Base-by-base conservation (phyloP, 2,113 vertebrate genomes). In the Cryptotis parvus region DNA sequence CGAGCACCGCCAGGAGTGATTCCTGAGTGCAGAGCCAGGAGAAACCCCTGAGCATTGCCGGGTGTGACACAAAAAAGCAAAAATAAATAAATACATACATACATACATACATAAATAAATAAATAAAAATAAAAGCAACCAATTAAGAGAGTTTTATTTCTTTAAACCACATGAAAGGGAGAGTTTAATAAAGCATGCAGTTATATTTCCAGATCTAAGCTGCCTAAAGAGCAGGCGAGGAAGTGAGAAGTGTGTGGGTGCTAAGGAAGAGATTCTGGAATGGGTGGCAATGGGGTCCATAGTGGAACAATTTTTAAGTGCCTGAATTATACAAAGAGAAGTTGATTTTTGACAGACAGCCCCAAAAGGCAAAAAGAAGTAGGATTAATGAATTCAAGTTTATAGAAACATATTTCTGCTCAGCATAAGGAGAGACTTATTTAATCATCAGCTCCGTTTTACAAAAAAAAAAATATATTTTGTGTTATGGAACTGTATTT, bases 401-500 rank as follows among this genome's bases (percentile, higher is more conserved):
- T 72, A 84, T 9, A 15, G 68, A 91, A 76, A 7, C 43, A 35
- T 72, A 86, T 78, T 83, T 95, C 80, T 88, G 3, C 22, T 63
- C 80, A 82, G 20, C 41, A 41, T 68, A 68, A 90, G 41, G 12
- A 73, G 80, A 84, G 18, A 31, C 27, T 14, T 45, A 79, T 61
- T 83, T 18, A 45, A 61, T 72, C 37, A 22, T 22, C 73, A 49
- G 49, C 33, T 83, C 49, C 66, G 9, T 87, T 81, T 84, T 86
- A 66, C 31, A 89, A 90, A 26, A 39, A 80, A 81, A 79, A 88
- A 35, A 39, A n/a, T n/a, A n/a, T n/a, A n/a, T n/a, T 75, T 79
- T 74, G 52, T 24, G 31, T 90, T 75, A 58, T 26, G 37, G 2
- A 91, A 75, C 43, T 77, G 65, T 78, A 16, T 45, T 83, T 86